These are phyloP conservation scores for Gymnoscopelus braueri DNA, from an alignment of 2,797 vertebrate genomes.

Conservation along the genomic window DNA sequence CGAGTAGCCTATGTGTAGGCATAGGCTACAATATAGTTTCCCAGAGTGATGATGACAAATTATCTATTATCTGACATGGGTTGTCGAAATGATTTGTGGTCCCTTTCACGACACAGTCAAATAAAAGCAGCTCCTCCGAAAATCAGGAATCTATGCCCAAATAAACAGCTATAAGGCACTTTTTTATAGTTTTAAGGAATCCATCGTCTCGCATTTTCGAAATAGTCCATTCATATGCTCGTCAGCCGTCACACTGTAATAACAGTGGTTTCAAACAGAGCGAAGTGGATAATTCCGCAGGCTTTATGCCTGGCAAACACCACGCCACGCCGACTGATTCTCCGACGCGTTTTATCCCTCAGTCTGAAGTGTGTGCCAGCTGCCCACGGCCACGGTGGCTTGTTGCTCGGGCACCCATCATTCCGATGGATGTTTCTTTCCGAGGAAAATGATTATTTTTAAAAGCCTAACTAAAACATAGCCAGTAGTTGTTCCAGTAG, in stretches of 20 bases:
- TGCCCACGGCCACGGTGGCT: slow-evolving; percentile 63
- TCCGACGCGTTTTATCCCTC: slow-evolving; percentile 47
- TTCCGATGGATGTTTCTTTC: slow-evolving; percentile 23
- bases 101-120: slow-evolving; percentile 9
- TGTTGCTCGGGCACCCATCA: slow-evolving; percentile 76
- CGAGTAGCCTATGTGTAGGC: too few relatives aligned
- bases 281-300: slow-evolving; percentile 35
- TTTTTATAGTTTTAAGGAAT: slow-evolving; percentile 52
- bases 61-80: too few relatives aligned
- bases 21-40: too few relatives aligned
- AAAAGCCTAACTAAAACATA: background rate
- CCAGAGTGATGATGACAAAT: too few relatives aligned
- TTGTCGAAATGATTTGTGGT: background rate
- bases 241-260: background rate
- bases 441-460: background rate
- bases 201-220: slow-evolving; percentile 25
- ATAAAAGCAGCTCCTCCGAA: slow-evolving; percentile 4
- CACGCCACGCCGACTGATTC: slow-evolving; percentile 26
- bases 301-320: background rate
- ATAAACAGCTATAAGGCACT: slow-evolving; percentile 43
- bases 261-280: background rate
- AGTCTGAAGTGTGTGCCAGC: slow-evolving; percentile 52
- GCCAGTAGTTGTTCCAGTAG: slow-evolving; percentile 1
- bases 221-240: slow-evolving; percentile 47
- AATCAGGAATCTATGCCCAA: slow-evolving; percentile 10